Evolutionary conservation across 1,140 invertebrate species (phyloP), one percentile per base, ranked within the genome.

Genomic region (Saccostrea echinata): DNA sequence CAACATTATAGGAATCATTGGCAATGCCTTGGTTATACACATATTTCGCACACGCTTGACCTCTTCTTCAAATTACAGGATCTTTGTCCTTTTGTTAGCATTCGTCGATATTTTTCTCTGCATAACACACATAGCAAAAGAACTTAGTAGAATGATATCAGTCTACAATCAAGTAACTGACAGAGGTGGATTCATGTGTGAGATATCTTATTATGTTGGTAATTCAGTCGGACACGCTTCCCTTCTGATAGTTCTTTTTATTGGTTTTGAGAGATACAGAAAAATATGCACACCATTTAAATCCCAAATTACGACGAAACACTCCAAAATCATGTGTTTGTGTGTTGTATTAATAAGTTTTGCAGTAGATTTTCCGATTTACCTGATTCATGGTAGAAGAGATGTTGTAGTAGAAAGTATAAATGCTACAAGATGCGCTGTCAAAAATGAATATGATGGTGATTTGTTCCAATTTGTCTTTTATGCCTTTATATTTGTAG

Each of bases 251-350:
- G 64, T 30, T 27, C 3, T 27, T 27, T 71, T 71, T 24, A 71
- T 71, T 11, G 27, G 21, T 13, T 27, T 71, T 71, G 64, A 71
- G 12, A 71, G n/a, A 11, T 30, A 30, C 27, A 2, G n/a, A 30
- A 71, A 71, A 71, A 71, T 71, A 12, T 71, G 64, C 12, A 71
- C n/a, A 71, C 64, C 64, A 12, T 30, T 71, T 12, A 27, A 71
- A 24, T 8, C 11, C 11, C 64, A 71, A 30, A 71, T 71, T 30
- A 71, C 64, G 11, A 71, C 1, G 3, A 27, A 12, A 9, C 64
- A 30, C 24, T 24, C 27, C 3, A 71, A 71, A 30, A 71, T 71
- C 3, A 27, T 71, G n/a, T 27, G 24, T 13, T 3, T 13, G 2
- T 1, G 9, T 71, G 27, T 24, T 30, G 1, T 30, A 9, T 8